A percentile compares a stretch with the other conserved stretches of the same genome.
Conservation (phyloP, 2,888 invertebrate genomes). For the Pollenia labialis region DNA sequence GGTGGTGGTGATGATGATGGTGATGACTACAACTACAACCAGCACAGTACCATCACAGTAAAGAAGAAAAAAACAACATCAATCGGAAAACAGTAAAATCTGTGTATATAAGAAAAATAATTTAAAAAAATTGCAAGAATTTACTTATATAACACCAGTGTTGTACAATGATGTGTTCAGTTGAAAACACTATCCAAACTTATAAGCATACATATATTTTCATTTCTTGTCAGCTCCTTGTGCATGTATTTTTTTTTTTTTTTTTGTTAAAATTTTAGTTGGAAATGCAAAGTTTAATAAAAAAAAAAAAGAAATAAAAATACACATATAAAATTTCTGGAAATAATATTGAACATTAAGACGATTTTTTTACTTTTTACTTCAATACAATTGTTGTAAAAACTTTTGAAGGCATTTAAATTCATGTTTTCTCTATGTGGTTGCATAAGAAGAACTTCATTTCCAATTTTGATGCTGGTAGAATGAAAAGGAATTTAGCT, state of each 20-base stretch:
- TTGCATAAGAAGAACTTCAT: slow-evolving; percentile 3
- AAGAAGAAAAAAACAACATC: slow-evolving; percentile 10
- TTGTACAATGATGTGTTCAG: slow-evolving; percentile 55
- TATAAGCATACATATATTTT: neutral
- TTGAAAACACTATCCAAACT: neutral
- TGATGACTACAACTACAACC: slow-evolving; percentile 15
- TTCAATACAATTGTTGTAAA: slow-evolving; percentile 21
- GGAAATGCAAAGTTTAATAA: slow-evolving; percentile 17
- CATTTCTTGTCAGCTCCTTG: neutral
- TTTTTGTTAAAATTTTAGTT: neutral
- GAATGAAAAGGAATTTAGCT: neutral
- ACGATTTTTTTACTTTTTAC: slow-evolving; percentile 6
- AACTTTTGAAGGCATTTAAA: slow-evolving; percentile 50
- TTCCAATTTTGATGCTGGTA: neutral
- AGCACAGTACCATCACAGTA: slow-evolving; percentile 1
- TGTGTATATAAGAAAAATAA: neutral
- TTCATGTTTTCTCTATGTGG: slow-evolving; percentile 26
- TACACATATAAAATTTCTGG: neutral
- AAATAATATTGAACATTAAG: slow-evolving; percentile 53
- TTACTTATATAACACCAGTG: slow-evolving; percentile 55
- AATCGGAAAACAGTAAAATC: neutral
- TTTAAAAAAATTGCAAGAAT: slow-evolving; percentile 51
- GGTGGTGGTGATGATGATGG: slow-evolving; percentile 24
- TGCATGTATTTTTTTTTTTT: slow-evolving; percentile 4
- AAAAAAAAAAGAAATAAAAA: neutral